Conservation (phyloP, 2,888 invertebrate species). For the Hypena proboscidalis region DNA sequence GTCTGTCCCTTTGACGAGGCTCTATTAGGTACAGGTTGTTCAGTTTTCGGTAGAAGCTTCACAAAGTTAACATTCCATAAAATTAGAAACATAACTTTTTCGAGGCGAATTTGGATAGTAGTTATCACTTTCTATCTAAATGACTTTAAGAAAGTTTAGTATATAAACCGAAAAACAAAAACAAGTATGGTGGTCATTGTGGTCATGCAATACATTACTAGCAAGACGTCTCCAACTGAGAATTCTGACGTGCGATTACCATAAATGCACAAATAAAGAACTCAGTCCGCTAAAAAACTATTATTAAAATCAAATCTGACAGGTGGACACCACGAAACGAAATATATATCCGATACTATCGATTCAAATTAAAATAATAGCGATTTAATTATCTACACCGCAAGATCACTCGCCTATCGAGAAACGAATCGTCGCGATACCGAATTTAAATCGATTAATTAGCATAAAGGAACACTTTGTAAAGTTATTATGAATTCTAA, state of each 20-base stretch:
- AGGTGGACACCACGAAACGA: conserved; percentile 41
- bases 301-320: conserved; percentile 48
- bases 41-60: too few species aligned
- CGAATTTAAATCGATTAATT: conserved; percentile 55
- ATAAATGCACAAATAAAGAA: conserved; percentile 37
- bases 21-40: too few species aligned
- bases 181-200: too few species aligned
- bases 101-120: too few species aligned
- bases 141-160: too few species aligned
- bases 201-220: background rate
- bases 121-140: too few species aligned
- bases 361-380: conserved; percentile 49
- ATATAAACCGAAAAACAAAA: too few species aligned
- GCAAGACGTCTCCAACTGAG: background rate
- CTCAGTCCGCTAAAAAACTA: conserved; percentile 37
- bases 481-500: conserved; percentile 44
- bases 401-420: conserved; percentile 40
- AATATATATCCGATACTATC: conserved; percentile 41
- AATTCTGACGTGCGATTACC: conserved; percentile 12
- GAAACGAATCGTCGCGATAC: conserved; percentile 45
- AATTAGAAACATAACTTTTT: too few species aligned
- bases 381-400: conserved; percentile 46
- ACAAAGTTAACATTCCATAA: too few species aligned
- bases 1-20: too few species aligned
- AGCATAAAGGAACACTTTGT: conserved; percentile 43